These are phyloP conservation scores for Scolopax rusticola DNA, from an alignment of 2,797 vertebrate species.

Conservation along the genomic window DNA sequence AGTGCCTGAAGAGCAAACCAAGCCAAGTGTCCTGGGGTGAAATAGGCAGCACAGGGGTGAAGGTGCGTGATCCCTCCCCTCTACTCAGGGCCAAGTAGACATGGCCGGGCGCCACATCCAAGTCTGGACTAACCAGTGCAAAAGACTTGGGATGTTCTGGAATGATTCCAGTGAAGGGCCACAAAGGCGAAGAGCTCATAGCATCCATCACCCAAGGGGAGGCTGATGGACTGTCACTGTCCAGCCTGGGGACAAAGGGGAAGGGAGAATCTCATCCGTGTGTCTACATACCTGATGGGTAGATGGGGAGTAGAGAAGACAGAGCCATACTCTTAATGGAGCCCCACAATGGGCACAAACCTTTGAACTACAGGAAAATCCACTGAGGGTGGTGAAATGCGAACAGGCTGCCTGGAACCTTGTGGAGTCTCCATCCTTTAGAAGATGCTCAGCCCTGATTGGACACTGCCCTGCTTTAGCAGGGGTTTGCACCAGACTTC, in stretches of 20 bases:
- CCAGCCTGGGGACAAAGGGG: background rate
- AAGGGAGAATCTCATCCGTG: background rate
- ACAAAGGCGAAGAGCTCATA: background rate
- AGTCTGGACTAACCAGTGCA: background rate
- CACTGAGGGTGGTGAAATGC: too few relatives aligned
- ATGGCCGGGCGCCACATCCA: fast-evolving
- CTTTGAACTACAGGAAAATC: background rate
- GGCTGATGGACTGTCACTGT: background rate
- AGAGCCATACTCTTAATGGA: background rate
- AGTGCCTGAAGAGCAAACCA: background rate
- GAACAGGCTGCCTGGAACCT: background rate
- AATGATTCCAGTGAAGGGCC: background rate
- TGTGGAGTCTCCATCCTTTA: background rate
- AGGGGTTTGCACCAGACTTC: background rate
- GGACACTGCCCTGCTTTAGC: background rate
- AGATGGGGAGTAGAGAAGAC: background rate
- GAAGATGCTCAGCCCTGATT: background rate
- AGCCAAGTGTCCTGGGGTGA: too few relatives aligned
- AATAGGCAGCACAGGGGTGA: too few relatives aligned
- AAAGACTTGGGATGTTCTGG: background rate
- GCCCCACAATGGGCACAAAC: background rate
- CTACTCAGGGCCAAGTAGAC: background rate
- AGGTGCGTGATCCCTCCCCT: background rate
- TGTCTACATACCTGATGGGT: background rate
- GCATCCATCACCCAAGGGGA: too few relatives aligned